These are phyloP conservation scores for Nematostella vectensis DNA, from an alignment of 92 coral and sea anemone species.

Conservation along the genomic window DNA sequence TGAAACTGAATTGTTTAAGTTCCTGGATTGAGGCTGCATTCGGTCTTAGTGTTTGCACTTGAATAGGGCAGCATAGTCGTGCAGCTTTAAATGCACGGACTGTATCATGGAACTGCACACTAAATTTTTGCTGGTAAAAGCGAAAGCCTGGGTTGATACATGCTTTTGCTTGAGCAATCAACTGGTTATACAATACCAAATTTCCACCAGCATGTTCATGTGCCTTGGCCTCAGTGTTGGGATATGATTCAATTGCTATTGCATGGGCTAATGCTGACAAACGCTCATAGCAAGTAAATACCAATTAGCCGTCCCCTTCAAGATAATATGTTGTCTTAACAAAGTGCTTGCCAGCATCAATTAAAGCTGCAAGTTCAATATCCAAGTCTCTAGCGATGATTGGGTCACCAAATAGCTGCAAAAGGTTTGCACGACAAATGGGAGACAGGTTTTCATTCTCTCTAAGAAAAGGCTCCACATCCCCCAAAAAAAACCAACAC, in stretches of 20 bases:
- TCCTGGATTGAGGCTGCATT: not conserved
- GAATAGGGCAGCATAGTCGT: not conserved
- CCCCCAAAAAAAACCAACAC: conserved; percentile 27
- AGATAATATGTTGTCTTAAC: conserved; percentile 35
- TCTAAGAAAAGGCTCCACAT: conserved; percentile 29
- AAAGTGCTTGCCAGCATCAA: conserved; percentile 40
- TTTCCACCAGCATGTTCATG: too few species aligned
- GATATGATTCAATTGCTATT: conserved; percentile 25
- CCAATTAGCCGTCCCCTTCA: conserved; percentile 30
- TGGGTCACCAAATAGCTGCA: conserved; percentile 37
- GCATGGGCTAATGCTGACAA: conserved; percentile 31
- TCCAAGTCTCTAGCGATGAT: conserved; percentile 19
- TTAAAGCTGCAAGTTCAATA: conserved; percentile 39
- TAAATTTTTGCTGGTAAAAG: too few species aligned
- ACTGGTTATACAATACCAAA: too few species aligned
- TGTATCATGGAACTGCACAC: too few species aligned
- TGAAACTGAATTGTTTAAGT: too few species aligned
- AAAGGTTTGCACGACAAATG: conserved; percentile 7
- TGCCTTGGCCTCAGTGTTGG: too few species aligned
- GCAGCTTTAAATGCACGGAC: too few species aligned
- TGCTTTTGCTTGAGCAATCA: too few species aligned
- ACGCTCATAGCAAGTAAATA: conserved; percentile 26
- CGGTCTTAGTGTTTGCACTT: not conserved
- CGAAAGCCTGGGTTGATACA: too few species aligned
- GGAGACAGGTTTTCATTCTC: conserved; percentile 22